Conservation (phyloP, 2,797 vertebrate species). For the Enteromius trimaculatus region DNA sequence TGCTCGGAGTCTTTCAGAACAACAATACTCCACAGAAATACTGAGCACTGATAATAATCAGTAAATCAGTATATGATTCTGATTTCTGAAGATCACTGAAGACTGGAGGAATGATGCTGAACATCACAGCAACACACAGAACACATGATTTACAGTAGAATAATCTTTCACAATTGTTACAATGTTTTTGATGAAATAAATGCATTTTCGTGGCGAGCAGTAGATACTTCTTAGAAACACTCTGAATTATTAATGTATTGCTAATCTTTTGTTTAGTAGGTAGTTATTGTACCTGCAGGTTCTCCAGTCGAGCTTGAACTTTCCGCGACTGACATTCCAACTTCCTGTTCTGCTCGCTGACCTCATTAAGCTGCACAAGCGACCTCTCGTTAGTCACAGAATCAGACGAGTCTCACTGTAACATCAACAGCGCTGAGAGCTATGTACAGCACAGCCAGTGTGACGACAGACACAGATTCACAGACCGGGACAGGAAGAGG, state of each 20-base stretch:
- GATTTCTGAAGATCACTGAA: too few species aligned
- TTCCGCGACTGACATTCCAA: constrained; percentile 83
- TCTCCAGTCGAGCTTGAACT: constrained; percentile 87
- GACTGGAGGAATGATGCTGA: too few species aligned
- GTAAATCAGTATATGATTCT: too few species aligned
- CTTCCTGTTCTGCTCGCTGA: constrained; percentile 83
- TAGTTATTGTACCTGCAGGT: constrained; percentile 82
- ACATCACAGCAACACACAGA: too few species aligned
- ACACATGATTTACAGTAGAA: too few species aligned
- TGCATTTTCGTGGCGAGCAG: too few species aligned
- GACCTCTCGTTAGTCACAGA: neutral
- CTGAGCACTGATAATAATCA: neutral
- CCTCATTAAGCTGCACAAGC: constrained; percentile 78
- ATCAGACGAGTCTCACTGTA: neutral
- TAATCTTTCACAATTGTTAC: too few species aligned
- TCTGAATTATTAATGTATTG: too few species aligned
- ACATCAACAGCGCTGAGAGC: neutral
- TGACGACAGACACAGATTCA: neutral
- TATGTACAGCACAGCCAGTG: neutral
- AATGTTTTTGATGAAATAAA: too few species aligned
- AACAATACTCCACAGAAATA: neutral
- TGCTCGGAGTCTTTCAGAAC: neutral
- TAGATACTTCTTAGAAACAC: too few species aligned
- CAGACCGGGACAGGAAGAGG: neutral
- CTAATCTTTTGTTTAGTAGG: too few species aligned